Evolutionary conservation across 2,888 invertebrate species (phyloP).

Genomic region (Euzophera pinguis): DNA sequence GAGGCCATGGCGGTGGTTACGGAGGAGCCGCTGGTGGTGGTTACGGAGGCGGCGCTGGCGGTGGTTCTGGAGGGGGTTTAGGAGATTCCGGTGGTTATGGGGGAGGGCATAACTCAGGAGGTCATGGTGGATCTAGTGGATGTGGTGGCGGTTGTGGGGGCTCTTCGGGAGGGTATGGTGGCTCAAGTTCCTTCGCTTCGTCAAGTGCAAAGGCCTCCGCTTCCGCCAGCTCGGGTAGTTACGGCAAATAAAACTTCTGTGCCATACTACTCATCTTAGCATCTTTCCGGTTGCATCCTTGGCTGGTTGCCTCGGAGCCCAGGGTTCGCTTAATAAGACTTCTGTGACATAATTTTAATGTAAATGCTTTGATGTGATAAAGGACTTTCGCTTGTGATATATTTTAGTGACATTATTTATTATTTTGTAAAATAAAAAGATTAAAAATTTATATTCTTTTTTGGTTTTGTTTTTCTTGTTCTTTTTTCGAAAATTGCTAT

Average conservation of each 20-base stretch:
- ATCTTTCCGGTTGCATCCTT: too few species aligned
- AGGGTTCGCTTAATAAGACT: too few species aligned
- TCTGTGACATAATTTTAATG: background rate
- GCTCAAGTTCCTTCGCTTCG: constrained; percentile 39
- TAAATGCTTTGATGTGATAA: background rate
- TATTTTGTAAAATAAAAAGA: background rate
- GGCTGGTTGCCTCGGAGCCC: too few species aligned
- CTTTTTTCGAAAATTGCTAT: background rate
- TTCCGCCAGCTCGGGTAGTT: constrained; percentile 46
- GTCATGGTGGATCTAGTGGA: constrained; percentile 18
- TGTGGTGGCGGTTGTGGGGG: constrained; percentile 21
- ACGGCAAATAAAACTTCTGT: constrained; percentile 35
- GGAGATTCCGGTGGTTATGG: constrained; percentile 5
- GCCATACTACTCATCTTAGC: too few species aligned
- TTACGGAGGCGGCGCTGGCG: constrained; percentile 21
- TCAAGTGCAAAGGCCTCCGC: constrained; percentile 55
- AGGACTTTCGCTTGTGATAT: background rate
- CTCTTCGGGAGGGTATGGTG: constrained; percentile 34
- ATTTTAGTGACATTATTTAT: background rate
- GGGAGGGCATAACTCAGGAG: constrained; percentile 11
- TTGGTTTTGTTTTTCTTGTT: background rate
- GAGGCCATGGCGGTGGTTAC: constrained; percentile 20
- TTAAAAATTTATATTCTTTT: background rate
- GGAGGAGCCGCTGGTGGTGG: constrained; percentile 22
- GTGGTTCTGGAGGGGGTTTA: constrained; percentile 15